Percentiles rank a stretch among this genome's conserved stretches.
These are phyloP conservation scores for Colistium nudipinnis DNA, from an alignment of 2,113 vertebrate species.

Conservation along the genomic window DNA sequence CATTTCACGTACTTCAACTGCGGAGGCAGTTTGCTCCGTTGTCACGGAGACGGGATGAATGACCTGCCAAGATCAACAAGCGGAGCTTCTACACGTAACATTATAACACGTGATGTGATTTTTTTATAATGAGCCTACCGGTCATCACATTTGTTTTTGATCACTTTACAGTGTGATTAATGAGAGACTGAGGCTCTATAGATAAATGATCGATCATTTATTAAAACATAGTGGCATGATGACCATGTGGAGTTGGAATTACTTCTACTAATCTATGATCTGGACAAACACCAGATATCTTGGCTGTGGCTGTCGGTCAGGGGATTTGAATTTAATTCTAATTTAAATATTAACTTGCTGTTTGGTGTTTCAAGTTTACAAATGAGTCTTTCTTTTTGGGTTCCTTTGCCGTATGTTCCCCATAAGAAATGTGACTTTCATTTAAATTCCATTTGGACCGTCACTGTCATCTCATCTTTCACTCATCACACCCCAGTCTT, in stretches of 20 bases:
- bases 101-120: neutral
- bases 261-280: too few species aligned
- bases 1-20: neutral
- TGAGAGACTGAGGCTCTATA: too few species aligned
- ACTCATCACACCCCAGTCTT: neutral
- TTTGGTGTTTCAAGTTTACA: neutral
- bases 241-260: neutral
- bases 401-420: neutral
- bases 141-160: too few species aligned
- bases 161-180: too few species aligned
- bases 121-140: too few species aligned
- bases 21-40: neutral
- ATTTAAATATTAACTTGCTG: neutral
- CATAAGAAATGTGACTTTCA: neutral
- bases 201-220: too few species aligned
- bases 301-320: too few species aligned
- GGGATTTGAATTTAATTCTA: neutral
- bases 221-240: too few species aligned
- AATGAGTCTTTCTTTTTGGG: neutral
- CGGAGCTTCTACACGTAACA: neutral
- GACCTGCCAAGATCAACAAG: neutral
- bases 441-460: too few species aligned
- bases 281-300: neutral
- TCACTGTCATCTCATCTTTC: too few species aligned
- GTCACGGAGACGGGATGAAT: neutral